These are phyloP conservation scores for Molossus molossus DNA, from an alignment of 2,797 vertebrate species.

Conservation along the genomic window DNA sequence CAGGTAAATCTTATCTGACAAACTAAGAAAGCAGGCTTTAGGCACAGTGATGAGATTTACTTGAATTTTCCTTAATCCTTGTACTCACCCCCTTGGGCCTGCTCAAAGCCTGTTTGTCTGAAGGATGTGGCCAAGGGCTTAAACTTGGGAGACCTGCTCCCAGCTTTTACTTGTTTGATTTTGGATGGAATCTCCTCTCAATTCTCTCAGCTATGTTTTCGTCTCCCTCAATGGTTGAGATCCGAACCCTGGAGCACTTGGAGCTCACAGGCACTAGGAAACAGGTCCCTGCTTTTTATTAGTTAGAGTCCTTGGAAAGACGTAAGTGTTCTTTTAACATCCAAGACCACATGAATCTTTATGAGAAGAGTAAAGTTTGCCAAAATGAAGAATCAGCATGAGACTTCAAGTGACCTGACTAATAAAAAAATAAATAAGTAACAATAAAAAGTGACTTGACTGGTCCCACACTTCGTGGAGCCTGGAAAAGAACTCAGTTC, in stretches of 20 bases:
- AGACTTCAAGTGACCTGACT: slow-evolving; percentile 71
- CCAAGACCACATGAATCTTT: slow-evolving; percentile 80
- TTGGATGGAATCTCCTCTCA: slow-evolving; percentile 61
- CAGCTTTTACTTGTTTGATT: slow-evolving; percentile 57
- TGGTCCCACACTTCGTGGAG: slow-evolving; percentile 19
- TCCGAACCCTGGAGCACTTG: slow-evolving; percentile 60
- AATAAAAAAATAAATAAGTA: slow-evolving; percentile 73
- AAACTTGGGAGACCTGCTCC: slow-evolving; percentile 51
- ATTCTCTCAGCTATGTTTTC: slow-evolving; percentile 65
- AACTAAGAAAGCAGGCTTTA: not conserved
- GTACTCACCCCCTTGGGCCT: not conserved
- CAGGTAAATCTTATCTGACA: not conserved
- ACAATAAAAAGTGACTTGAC: slow-evolving; percentile 70
- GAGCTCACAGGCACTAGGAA: slow-evolving; percentile 17
- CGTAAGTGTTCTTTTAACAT: slow-evolving; percentile 70
- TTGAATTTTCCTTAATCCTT: not conserved
- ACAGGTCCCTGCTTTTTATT: slow-evolving; percentile 72
- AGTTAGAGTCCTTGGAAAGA: slow-evolving; percentile 77
- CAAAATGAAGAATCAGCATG: slow-evolving; percentile 77
- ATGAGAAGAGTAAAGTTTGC: slow-evolving; percentile 74
- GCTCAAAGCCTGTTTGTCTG: not conserved
- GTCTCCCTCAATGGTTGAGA: slow-evolving; percentile 57
- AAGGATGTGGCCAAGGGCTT: slow-evolving; percentile 21
- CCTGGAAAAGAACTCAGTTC: slow-evolving; percentile 50
- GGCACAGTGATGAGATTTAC: not conserved